phyloP scores from a whole-genome alignment of 2,113 vertebrate genomes.

The Oxyura jamaicensis region DNA sequence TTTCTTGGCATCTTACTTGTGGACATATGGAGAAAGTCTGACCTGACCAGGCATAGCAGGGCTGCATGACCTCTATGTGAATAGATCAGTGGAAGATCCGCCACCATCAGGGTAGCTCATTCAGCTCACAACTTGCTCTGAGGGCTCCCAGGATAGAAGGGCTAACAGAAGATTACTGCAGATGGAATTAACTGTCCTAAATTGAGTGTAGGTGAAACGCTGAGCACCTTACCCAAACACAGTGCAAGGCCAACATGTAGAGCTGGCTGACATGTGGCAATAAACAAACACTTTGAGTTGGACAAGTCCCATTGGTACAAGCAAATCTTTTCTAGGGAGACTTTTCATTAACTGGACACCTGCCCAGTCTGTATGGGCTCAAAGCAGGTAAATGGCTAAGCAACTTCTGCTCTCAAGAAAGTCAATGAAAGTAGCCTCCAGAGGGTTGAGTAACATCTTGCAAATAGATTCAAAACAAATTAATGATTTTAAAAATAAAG shows the following conservation, averaged over 20 bases:
- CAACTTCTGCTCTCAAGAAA: neutral
- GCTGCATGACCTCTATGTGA: neutral
- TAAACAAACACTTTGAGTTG: neutral
- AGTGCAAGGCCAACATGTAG: neutral
- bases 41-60: neutral
- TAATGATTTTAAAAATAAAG: neutral
- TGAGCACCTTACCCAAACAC: neutral
- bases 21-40: neutral
- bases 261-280: neutral
- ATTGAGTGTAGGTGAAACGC: neutral
- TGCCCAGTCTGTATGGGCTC: neutral
- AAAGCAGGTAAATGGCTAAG: neutral
- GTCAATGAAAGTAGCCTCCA: neutral
- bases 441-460: neutral
- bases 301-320: fast-evolving
- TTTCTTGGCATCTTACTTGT: neutral
- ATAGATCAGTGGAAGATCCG: neutral
- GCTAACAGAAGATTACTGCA: neutral
- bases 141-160: neutral
- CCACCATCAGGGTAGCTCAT: neutral
- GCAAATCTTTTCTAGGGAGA: neutral
- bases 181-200: neutral
- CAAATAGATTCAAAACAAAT: neutral
- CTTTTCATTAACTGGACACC: neutral
- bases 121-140: neutral